These are phyloP conservation scores for Drosophila pachea DNA, from an alignment of 1,140 invertebrate species.

Conservation along the genomic window DNA sequence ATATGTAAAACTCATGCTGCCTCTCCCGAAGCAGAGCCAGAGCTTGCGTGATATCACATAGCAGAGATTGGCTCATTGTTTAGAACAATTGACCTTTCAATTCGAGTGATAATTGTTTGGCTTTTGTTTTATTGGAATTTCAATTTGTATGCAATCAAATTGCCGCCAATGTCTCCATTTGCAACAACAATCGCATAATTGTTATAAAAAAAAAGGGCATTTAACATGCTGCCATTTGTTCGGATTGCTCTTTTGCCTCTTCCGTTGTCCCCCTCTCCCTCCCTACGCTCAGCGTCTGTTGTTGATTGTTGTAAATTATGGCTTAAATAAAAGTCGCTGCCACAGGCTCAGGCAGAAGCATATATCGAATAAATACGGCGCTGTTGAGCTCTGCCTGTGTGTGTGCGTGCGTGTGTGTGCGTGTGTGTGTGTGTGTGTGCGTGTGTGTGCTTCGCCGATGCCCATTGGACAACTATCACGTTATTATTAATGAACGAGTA, in stretches of 20 bases:
- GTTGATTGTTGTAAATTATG: constrained; percentile 60
- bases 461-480: constrained; percentile 62
- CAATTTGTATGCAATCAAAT: no score
- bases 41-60: no score
- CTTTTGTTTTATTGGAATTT: no score
- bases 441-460: not conserved
- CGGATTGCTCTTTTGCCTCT: constrained; percentile 35
- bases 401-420: constrained; percentile 16
- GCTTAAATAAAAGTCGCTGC: constrained; percentile 63
- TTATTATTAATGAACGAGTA: constrained; percentile 77
- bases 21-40: no score
- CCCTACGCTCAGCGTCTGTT: constrained; percentile 5
- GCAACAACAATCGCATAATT: not conserved
- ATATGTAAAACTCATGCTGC: no score
- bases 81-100: no score
- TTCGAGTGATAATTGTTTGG: no score
- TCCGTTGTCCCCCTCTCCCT: no score
- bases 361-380: constrained; percentile 4
- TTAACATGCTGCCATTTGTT: constrained; percentile 12
- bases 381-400: no score
- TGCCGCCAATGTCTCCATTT: no score
- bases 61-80: no score
- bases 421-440: constrained; percentile 22
- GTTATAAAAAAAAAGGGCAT: constrained; percentile 18
- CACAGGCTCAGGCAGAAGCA: constrained; percentile 20